These are phyloP conservation scores for Pollenia angustigena DNA, from an alignment of 2,888 invertebrate species.

Conservation along the genomic window DNA sequence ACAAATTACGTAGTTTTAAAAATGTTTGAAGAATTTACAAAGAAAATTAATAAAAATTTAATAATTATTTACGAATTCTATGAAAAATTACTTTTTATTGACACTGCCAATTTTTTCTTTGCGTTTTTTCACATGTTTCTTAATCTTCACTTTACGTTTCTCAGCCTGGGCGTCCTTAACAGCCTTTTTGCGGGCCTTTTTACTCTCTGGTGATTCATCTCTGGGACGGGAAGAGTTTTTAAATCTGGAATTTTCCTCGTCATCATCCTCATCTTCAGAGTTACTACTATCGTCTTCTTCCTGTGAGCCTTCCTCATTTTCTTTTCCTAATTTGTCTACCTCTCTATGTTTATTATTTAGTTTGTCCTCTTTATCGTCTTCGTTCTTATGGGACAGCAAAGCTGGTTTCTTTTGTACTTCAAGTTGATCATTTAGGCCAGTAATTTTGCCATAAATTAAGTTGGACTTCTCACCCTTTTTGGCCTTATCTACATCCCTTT, in stretches of 20 bases:
- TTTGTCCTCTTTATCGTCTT: conserved; percentile 76
- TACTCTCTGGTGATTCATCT: conserved; percentile 92
- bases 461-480: conserved; percentile 90
- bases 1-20: neutral
- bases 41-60: neutral
- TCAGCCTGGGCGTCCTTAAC: conserved; percentile 95
- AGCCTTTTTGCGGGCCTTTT: conserved; percentile 93
- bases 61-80: neutral
- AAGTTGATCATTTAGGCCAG: conserved; percentile 92
- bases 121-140: conserved; percentile 96
- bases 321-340: neutral
- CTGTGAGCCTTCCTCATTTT: conserved; percentile 72
- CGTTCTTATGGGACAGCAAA: conserved; percentile 82
- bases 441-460: conserved; percentile 93
- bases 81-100: conserved; percentile 81
- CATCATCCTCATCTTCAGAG: conserved; percentile 70
- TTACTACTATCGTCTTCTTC: conserved; percentile 54
- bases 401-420: conserved; percentile 90
- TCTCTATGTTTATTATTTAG: conserved; percentile 63
- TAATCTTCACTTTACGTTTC: conserved; percentile 93
- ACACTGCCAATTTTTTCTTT: conserved; percentile 87
- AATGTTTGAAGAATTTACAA: neutral
- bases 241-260: conserved; percentile 85
- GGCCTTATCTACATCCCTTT: conserved; percentile 92
- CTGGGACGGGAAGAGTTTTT: conserved; percentile 88